phyloP scores from a whole-genome alignment of 2,113 vertebrate genomes.

The Myxocyprinus asiaticus region DNA sequence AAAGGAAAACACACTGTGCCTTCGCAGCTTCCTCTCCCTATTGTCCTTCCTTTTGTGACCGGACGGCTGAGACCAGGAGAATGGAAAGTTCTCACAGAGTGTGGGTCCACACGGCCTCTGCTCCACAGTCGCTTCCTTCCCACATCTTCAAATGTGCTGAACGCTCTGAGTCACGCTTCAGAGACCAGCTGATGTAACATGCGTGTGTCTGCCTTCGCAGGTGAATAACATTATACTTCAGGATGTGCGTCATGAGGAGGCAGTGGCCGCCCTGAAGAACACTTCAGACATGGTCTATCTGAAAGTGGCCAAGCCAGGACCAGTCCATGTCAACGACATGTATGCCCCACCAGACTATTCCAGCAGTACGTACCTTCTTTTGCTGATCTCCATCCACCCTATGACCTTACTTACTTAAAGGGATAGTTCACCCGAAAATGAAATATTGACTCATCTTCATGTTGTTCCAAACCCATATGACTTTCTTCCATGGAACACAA shows the following conservation, averaged over 20 bases:
- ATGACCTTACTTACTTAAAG: not conserved
- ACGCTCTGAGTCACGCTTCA: slow-evolving; percentile 20
- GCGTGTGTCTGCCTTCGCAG: slow-evolving; percentile 66
- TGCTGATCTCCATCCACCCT: slow-evolving; percentile 27
- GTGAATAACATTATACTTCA: slow-evolving; percentile 97
- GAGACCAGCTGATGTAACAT: slow-evolving; percentile 11
- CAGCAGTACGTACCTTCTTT: slow-evolving; percentile 90
- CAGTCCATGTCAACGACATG: slow-evolving; percentile 94
- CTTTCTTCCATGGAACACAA: too few species aligned
- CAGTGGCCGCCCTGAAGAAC: slow-evolving; percentile 96
- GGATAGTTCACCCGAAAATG: too few species aligned
- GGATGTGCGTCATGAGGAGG: slow-evolving; percentile 97
- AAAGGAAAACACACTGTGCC: slow-evolving; percentile 7
- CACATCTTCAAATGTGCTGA: slow-evolving; percentile 7
- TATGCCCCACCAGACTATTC: slow-evolving; percentile 98
- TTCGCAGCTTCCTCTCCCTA: not conserved
- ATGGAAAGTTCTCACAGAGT: not conserved
- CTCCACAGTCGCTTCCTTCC: slow-evolving; percentile 43
- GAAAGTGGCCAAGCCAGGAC: slow-evolving; percentile 93
- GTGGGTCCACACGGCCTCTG: slow-evolving; percentile 11
- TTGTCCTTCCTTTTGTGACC: slow-evolving; percentile 32
- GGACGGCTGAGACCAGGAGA: slow-evolving; percentile 14
- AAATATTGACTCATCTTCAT: too few species aligned
- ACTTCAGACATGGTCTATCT: slow-evolving; percentile 99
- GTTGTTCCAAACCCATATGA: too few species aligned